Percentiles rank a stretch among this genome's conserved stretches.
These are phyloP conservation scores for Drosophila mercatorum DNA, from an alignment of 2,888 invertebrate species.

Conservation along the genomic window DNA sequence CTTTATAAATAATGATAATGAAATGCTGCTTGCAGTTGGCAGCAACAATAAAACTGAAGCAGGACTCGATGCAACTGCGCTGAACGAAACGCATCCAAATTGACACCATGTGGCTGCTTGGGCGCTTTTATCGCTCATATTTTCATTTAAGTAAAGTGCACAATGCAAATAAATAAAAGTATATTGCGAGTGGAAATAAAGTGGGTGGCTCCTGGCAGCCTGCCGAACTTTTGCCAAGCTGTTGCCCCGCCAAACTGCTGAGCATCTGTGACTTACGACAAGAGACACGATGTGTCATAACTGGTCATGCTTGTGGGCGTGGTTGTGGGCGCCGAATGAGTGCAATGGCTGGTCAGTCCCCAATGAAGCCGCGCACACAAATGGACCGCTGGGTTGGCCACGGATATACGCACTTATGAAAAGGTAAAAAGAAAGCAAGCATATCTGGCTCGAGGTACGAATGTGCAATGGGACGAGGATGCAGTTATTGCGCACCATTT, in stretches of 20 bases:
- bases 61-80: conserved; percentile 23
- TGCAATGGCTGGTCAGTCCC: conserved; percentile 37
- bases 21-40: conserved; percentile 17
- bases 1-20: conserved; percentile 60
- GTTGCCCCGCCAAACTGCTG: conserved; percentile 23
- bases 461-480: conserved; percentile 24
- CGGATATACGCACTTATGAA: conserved; percentile 37
- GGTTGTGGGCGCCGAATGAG: conserved; percentile 16
- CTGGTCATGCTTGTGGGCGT: conserved; percentile 35
- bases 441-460: too few species aligned
- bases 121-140: conserved; percentile 50
- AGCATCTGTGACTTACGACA: conserved; percentile 29
- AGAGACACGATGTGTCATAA: conserved; percentile 37
- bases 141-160: conserved; percentile 61
- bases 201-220: conserved; percentile 8
- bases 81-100: conserved; percentile 43
- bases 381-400: conserved; percentile 34
- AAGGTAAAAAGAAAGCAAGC: conserved; percentile 32
- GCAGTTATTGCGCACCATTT: conserved; percentile 9
- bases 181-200: conserved; percentile 13
- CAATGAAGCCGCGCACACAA: conserved; percentile 41
- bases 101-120: conserved; percentile 42
- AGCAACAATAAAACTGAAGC: neutral
- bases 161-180: conserved; percentile 62
- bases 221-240: conserved; percentile 20